Conservation (phyloP, 2,797 vertebrate species). For the Sebastes vulpes region DNA sequence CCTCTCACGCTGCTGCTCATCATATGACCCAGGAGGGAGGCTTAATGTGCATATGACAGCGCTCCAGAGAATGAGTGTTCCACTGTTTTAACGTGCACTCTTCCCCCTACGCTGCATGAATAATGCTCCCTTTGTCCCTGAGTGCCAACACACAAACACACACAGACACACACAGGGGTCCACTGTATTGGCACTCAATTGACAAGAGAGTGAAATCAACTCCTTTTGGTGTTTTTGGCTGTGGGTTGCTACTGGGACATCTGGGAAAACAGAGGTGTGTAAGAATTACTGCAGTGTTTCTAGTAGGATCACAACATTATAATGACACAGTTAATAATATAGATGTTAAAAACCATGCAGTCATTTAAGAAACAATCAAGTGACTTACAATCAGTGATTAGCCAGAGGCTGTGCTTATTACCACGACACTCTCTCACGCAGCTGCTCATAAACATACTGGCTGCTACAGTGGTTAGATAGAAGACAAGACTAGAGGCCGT, state of each 20-base stretch:
- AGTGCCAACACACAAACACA: slow-evolving; percentile 32
- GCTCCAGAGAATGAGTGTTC: slow-evolving; percentile 75
- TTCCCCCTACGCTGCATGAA: slow-evolving; percentile 51
- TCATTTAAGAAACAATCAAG: neutral
- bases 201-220: slow-evolving; percentile 67
- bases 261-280: neutral
- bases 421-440: neutral
- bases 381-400: neutral
- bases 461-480: too few relatives aligned
- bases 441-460: too few relatives aligned
- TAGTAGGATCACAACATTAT: neutral
- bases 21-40: slow-evolving; percentile 74
- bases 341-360: neutral
- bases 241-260: slow-evolving; percentile 12
- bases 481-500: too few relatives aligned
- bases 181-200: slow-evolving; percentile 80
- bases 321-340: neutral
- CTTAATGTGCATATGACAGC: slow-evolving; percentile 70
- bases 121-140: slow-evolving; percentile 81
- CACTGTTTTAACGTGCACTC: slow-evolving; percentile 39
- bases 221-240: slow-evolving; percentile 61
- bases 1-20: slow-evolving; percentile 48
- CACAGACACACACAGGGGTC: slow-evolving; percentile 63
- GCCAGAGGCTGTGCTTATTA: neutral
- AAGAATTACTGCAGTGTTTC: neutral